A percentile compares a stretch with the other conserved stretches of the same genome.
phyloP scores from a whole-genome alignment of 2,888 invertebrate genomes.

The Acanthopleura granulata region DNA sequence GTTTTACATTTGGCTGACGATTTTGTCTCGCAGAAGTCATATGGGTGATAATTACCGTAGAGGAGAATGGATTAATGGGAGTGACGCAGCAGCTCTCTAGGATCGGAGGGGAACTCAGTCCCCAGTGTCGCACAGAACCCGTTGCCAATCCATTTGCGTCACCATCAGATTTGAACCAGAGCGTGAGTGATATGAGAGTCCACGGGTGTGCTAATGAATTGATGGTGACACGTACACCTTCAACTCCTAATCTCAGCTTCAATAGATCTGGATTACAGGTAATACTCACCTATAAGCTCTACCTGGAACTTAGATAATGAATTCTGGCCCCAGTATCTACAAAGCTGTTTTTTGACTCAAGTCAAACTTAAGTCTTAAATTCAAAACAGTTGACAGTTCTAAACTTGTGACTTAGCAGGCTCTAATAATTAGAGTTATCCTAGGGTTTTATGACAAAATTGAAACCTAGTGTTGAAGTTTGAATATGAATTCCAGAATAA shows the following conservation, averaged over 20 bases:
- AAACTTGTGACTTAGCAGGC: too few relatives aligned
- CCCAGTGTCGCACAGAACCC: slow-evolving; percentile 29
- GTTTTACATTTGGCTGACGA: not conserved
- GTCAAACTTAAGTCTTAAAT: too few relatives aligned
- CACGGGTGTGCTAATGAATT: not conserved
- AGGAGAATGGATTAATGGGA: slow-evolving; percentile 84
- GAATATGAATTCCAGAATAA: too few relatives aligned
- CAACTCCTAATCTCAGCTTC: not conserved
- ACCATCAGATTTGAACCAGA: slow-evolving; percentile 33
- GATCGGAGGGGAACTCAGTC: slow-evolving; percentile 67
- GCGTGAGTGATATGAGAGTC: slow-evolving; percentile 31
- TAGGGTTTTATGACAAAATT: too few relatives aligned
- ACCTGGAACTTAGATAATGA: too few relatives aligned
- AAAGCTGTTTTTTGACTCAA: too few relatives aligned
- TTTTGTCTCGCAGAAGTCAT: slow-evolving; percentile 77
- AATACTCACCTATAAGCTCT: too few relatives aligned
- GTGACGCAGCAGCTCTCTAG: slow-evolving; percentile 83
- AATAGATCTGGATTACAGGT: too few relatives aligned
- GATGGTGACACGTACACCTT: not conserved
- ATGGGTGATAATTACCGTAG: slow-evolving; percentile 86
- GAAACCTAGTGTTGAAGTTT: too few relatives aligned
- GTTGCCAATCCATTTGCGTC: slow-evolving; percentile 50
- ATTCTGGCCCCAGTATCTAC: too few relatives aligned
- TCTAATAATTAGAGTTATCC: too few relatives aligned
- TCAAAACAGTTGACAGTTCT: too few relatives aligned